Evolutionary conservation across 2,888 invertebrate species (phyloP), one percentile per base, ranked within the genome.

Genomic region (Horisme vitalbata): DNA sequence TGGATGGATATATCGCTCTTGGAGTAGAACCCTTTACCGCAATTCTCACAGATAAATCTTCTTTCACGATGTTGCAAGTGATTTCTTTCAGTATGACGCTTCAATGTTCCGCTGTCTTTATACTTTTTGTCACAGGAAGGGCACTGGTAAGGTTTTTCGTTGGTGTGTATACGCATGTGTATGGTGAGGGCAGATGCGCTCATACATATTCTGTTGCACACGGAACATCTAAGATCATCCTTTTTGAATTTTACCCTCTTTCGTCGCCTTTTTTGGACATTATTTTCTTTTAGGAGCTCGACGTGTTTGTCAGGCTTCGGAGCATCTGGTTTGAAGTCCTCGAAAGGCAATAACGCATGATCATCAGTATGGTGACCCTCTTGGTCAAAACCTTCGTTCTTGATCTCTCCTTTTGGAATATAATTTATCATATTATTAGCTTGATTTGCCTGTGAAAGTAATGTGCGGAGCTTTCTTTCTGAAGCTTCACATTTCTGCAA

Each of bases 11-110:
- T 69, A 60, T 81, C 76, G 49, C 54, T 63, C 55, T 81, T 81
- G 4, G 78, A 70, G 44, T 61, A 80, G 44, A 87, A 87, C 0
- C 73, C 69, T 65, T 86, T 87, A 0, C 85, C 85, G 59, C 88
- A 88, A 18, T 64, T 69, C 48, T 86, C 87, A 61, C 88, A 88
- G 7, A 78, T 75, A 33, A 76, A 82, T 9, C 77, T 71, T 1
- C 77, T 68, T 28, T 69, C 65, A 37, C 83, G 63, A n/a, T 55
- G 60, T 7, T 59, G 52, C 2, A 60, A 49, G 47, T 86, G 84
- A 38, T 76, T 74, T 49, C 74, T 71, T 14, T 75, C 69, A 2
- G 63, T 57, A 37, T 87, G 87, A 8, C 79, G 63, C 43, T 79
- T 83, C 2, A 87, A 52, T 15, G 69, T 72, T 1, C 78, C 71